Conservation (phyloP, 2,113 vertebrate species). For the Corythaixoides concolor region DNA sequence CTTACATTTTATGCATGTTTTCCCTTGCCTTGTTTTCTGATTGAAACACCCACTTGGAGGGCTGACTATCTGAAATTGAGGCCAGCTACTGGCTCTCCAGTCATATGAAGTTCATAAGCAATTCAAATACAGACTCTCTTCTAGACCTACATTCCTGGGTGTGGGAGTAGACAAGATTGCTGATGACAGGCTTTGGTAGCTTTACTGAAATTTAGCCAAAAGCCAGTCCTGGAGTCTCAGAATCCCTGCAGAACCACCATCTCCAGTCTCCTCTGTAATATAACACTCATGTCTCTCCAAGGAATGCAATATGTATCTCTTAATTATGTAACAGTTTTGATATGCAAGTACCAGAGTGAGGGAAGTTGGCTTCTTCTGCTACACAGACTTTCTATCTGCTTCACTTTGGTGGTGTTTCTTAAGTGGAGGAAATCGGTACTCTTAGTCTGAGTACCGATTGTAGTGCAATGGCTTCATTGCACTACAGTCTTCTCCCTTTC, state of each 20-base stretch:
- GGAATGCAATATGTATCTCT: background rate
- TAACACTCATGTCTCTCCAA: background rate
- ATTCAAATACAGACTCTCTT: background rate
- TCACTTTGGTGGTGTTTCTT: background rate
- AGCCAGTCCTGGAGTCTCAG: background rate
- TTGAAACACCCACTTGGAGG: background rate
- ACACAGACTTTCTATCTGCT: background rate
- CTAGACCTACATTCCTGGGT: background rate
- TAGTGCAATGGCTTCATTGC: too few relatives aligned
- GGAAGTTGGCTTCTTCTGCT: background rate
- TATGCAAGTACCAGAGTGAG: background rate
- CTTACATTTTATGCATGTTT: background rate
- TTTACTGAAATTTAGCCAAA: slow-evolving; percentile 2
- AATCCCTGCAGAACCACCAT: background rate
- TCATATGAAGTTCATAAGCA: background rate
- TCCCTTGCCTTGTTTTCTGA: background rate
- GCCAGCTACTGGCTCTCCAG: background rate
- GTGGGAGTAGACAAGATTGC: slow-evolving; percentile 5
- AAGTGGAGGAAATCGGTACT: background rate
- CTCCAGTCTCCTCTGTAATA: background rate
- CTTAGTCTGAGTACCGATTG: too few relatives aligned
- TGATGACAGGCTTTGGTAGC: background rate
- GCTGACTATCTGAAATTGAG: background rate
- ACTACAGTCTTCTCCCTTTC: background rate
- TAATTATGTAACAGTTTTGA: background rate